Base-by-base conservation (phyloP, 1,140 invertebrate species). In the Drosophila grimshawi region DNA sequence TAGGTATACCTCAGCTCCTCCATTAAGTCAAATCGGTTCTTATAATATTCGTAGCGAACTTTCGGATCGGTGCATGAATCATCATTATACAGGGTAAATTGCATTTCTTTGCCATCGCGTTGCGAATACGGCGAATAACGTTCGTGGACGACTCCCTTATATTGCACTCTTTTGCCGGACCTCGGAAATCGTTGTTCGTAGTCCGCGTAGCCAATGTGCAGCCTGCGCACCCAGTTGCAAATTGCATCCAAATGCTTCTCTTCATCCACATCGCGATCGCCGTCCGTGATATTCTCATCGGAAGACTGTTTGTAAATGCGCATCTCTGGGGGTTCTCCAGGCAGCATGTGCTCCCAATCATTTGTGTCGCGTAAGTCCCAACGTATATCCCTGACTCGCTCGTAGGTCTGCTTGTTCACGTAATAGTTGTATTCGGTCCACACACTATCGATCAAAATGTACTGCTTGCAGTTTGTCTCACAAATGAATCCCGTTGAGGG, bases 341-440 rank as follows among this genome's bases (percentile, higher is more conserved):
- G 93, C 5, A 97, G 85, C 6, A 97, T 83, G 76, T 95, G 95
- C 80, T 96, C 95, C 96, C 96, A 97, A 46, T 94, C 93, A 1
- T 89, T 66, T 0, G 93, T 67, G 51, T 96, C 94, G 2, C 73
- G 90, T 4, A 97, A 92, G 71, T 97, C 94, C 93, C 94, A 96
- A 5, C 93, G 92, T 3, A 95, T 80, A 0, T 94, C 93, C 2
- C 66, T 29, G 0, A 92, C 77, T 4, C 91, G 56, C 95, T 93
- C 96, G 93, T 92, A 97, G 0, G 35, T 63, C 95, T 92, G 91
- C 75, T 82, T 81, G 91, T 93, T 93, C 37, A 95, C 94, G 95
- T 97, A 98, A 93, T 97, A 98, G 93, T 98, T 98, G 48, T 94
- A 90, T 81, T 98, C 93, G 83, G 98, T 98, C 95, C 97, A 98